phyloP scores from a whole-genome alignment of 2,113 vertebrate genomes.

The Candoia aspera region DNA sequence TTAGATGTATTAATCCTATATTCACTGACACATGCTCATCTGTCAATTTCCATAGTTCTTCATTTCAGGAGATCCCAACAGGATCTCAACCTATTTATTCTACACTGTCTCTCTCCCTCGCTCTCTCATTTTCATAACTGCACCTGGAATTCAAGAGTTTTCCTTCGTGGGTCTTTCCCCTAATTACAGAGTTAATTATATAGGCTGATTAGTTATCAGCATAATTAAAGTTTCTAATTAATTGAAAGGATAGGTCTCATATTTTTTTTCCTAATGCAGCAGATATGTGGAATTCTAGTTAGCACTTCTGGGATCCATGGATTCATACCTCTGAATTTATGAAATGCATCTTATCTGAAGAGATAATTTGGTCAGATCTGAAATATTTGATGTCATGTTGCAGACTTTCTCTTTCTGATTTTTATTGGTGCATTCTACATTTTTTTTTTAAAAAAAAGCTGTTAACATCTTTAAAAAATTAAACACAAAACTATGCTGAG shows the following conservation, averaged over 20 bases:
- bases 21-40: not conserved
- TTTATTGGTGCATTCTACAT: not conserved
- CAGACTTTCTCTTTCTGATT: not conserved
- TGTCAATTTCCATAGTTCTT: not conserved
- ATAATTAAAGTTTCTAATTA: slow-evolving; percentile 27
- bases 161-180: not conserved
- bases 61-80: not conserved
- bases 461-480: not conserved
- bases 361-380: not conserved
- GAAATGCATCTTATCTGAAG: not conserved
- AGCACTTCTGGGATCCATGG: not conserved
- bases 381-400: not conserved
- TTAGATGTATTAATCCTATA: not conserved
- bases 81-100: not conserved
- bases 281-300: not conserved
- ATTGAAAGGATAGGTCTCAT: slow-evolving; percentile 1
- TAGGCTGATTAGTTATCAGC: slow-evolving; percentile 30
- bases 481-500: not conserved
- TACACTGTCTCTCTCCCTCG: not conserved
- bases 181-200: slow-evolving; percentile 27
- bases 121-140: not conserved
- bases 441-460: not conserved
- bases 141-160: slow-evolving; percentile 17
- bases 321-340: not conserved
- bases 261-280: not conserved